A percentile compares a stretch with the other conserved stretches of the same genome.
phyloP scores from a whole-genome alignment of 2,797 vertebrate genomes.

The Enteromius thamalakanensis region DNA sequence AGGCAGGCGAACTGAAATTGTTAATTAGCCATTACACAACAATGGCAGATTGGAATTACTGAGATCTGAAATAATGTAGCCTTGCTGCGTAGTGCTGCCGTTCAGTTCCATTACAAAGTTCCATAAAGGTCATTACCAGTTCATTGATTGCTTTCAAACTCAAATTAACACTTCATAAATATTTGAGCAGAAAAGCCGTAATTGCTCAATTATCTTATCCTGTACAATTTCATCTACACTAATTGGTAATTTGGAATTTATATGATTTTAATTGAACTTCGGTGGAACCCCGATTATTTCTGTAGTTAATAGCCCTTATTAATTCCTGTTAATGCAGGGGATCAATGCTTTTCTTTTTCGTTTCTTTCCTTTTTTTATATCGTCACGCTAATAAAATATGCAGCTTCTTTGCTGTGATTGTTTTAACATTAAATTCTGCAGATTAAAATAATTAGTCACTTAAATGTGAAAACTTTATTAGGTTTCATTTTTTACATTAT shows the following conservation, averaged over 20 bases:
- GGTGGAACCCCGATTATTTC: conserved; percentile 71
- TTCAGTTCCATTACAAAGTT: conserved; percentile 52
- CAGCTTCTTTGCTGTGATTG: conserved; percentile 26
- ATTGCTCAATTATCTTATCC: conserved; percentile 75
- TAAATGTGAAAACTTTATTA: neutral
- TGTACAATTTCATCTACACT: conserved; percentile 71
- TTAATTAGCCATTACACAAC: conserved; percentile 54
- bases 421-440: conserved; percentile 12
- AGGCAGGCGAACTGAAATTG: conserved; percentile 27
- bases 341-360: conserved; percentile 48
- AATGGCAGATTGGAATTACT: conserved; percentile 17
- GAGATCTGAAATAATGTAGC: conserved; percentile 40
- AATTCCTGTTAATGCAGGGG: conserved; percentile 57
- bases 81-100: conserved; percentile 13
- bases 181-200: conserved; percentile 71
- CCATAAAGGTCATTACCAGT: conserved; percentile 57
- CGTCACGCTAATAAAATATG: conserved; percentile 20
- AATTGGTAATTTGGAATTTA: conserved; percentile 79
- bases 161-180: conserved; percentile 72
- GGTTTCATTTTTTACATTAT: neutral
- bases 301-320: conserved; percentile 70
- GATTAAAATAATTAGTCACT: conserved; percentile 9
- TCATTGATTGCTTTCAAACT: conserved; percentile 66
- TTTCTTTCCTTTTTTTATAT: conserved; percentile 48
- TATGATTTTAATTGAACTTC: conserved; percentile 76